Conservation (phyloP, 2,113 vertebrate species). For the Chroicocephalus ridibundus region DNA sequence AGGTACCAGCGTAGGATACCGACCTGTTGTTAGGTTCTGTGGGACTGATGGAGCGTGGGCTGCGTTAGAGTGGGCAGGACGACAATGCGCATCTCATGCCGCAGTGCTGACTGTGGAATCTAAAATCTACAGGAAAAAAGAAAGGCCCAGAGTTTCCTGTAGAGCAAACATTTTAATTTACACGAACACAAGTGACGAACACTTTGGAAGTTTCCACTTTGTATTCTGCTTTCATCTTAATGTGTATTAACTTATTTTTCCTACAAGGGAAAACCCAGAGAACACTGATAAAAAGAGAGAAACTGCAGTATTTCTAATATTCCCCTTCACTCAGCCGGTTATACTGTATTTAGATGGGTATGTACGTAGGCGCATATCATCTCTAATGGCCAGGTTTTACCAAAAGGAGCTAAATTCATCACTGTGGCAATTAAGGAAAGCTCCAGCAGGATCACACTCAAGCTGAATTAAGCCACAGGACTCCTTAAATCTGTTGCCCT, state of each 20-base stretch:
- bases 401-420: background rate
- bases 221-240: background rate
- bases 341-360: background rate
- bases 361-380: background rate
- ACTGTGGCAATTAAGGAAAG: background rate
- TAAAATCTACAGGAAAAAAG: background rate
- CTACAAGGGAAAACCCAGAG: background rate
- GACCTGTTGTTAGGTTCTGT: background rate
- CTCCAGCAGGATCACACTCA: background rate
- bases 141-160: background rate
- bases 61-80: background rate
- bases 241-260: background rate
- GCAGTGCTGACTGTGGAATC: background rate
- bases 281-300: background rate
- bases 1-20: background rate
- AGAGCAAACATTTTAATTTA: background rate
- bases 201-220: slow-evolving; percentile 1
- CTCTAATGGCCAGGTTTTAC: background rate
- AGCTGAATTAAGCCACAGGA: background rate
- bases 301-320: background rate
- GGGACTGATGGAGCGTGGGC: background rate
- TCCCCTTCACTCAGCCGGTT: background rate
- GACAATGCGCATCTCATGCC: rapidly evolving
- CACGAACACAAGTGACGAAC: background rate
- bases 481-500: background rate